Evolutionary conservation across 2,113 vertebrate genomes (phyloP), one percentile per base, ranked within the genome.

Genomic region (Brevimyrus niger): DNA sequence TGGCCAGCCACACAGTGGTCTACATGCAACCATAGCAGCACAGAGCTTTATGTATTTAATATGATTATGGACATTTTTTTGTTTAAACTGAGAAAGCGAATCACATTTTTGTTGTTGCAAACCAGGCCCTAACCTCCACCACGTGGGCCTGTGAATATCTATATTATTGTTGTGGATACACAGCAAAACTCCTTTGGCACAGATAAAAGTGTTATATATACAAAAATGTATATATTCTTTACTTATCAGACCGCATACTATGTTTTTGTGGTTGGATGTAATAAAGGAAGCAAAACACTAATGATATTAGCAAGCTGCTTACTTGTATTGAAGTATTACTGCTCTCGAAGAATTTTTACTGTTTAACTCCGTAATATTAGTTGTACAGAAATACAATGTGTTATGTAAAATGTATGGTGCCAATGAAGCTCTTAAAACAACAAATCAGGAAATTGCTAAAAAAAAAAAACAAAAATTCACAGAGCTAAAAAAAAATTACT

Each of bases 81-180:
- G 38, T 90, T 38, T 87, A 87, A 91, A 90, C 92, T 92, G 89
- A 93, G 90, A 88, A 90, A 84, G 51, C 31, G 69, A 58, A 85
- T 91, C 91, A 87, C 88, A 91, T 95, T 95, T 91, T 92, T 93
- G 91, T 44, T 35, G 17, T 89, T 89, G 89, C 92, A 93, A 93
- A 94, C 91, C 84, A 92, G 91, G 92, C 94, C 42, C 91, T 93
- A 93, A 92, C 93, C 90, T 92, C 91, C 92, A 91, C 91, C 94
- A 92, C 92, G 93, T 94, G 92, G 92, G 91, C 91, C 93, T 95
- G 95, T 92, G 95, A 94, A 92, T 93, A 90, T 93, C 92, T 93
- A 95, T 94, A 94, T 95, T 95, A 94, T 94, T 92, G 92, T 94
- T 93, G 93, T 91, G 42, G 89, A 92, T 83, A 92, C 94, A 91